A percentile compares a stretch with the other conserved stretches of the same genome.
Conservation (phyloP, 1,140 invertebrate genomes). For the Drosophila subobscura region DNA sequence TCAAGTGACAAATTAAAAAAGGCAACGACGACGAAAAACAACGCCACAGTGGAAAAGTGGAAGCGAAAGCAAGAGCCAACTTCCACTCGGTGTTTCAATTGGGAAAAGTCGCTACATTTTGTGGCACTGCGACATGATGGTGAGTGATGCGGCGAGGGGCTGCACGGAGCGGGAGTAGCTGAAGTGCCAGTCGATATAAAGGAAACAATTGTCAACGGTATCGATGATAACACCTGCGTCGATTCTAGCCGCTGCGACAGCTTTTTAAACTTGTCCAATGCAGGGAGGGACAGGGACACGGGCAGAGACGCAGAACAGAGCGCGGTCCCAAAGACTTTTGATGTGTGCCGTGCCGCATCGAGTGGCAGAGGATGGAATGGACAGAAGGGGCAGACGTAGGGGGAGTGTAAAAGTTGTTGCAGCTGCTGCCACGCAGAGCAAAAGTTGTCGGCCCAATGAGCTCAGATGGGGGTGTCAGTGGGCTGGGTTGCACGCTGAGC, state of each 20-base stretch:
- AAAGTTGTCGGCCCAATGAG: constrained; percentile 62
- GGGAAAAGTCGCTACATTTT: constrained; percentile 71
- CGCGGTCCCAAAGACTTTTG: constrained; percentile 64
- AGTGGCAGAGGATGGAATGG: constrained; percentile 47
- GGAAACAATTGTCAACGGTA: constrained; percentile 77
- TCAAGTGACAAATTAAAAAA: constrained; percentile 81
- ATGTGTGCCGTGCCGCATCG: constrained; percentile 75
- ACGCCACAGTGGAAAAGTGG: constrained; percentile 30
- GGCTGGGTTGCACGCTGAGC: too few species aligned
- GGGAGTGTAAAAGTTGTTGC: constrained; percentile 40
- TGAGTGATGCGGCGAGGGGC: neutral
- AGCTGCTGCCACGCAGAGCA: constrained; percentile 43
- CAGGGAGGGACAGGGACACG: neutral
- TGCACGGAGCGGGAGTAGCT: constrained; percentile 12
- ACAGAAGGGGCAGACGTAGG: constrained; percentile 15
- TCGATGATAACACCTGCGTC: constrained; percentile 76
- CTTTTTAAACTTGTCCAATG: constrained; percentile 62
- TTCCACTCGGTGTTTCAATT: constrained; percentile 57
- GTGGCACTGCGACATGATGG: constrained; percentile 56
- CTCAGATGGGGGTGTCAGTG: neutral
- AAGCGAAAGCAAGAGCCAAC: constrained; percentile 30
- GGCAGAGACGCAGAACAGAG: neutral
- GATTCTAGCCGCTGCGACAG: constrained; percentile 64
- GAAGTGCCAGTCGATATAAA: constrained; percentile 61
- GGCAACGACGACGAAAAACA: constrained; percentile 54